Percentiles rank a stretch among this genome's conserved stretches.
Conservation (phyloP, 2,888 invertebrate species). For the Leptodirus hochenwartii region DNA sequence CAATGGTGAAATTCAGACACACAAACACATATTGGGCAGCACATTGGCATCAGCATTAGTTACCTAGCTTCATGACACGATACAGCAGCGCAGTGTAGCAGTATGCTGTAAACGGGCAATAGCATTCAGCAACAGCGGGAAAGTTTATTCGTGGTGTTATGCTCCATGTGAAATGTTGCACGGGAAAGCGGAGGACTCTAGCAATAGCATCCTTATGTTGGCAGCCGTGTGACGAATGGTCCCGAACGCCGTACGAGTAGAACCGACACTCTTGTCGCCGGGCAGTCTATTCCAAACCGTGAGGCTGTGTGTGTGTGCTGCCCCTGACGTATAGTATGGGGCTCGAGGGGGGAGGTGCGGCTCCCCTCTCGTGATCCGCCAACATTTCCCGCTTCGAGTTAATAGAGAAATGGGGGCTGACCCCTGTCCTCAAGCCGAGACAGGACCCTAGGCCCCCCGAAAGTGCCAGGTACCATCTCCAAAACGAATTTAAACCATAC, state of each 20-base stretch:
- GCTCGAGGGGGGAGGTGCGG: slow-evolving; percentile 39
- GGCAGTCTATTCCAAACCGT: slow-evolving; percentile 28
- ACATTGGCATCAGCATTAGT: too few relatives aligned
- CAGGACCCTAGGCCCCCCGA: slow-evolving; percentile 78
- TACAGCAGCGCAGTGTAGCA: too few relatives aligned
- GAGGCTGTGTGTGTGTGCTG: slow-evolving; percentile 27
- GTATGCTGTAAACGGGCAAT: too few relatives aligned
- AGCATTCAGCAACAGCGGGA: too few relatives aligned
- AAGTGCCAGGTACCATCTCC: slow-evolving; percentile 50
- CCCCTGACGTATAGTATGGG: slow-evolving; percentile 36
- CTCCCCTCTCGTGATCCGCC: slow-evolving; percentile 50
- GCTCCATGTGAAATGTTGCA: too few relatives aligned
- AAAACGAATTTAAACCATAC: too few relatives aligned
- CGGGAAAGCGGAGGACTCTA: too few relatives aligned
- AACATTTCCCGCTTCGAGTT: slow-evolving; percentile 97
- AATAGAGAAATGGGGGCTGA: slow-evolving; percentile 95
- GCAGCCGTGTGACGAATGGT: slow-evolving; percentile 23
- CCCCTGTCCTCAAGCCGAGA: slow-evolving; percentile 93
- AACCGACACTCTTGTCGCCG: slow-evolving; percentile 20
- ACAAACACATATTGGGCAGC: too few relatives aligned
- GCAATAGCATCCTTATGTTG: slow-evolving; percentile 19
- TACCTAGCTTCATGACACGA: too few relatives aligned
- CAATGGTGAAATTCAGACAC: too few relatives aligned
- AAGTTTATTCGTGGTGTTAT: too few relatives aligned
- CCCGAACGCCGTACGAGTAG: too few relatives aligned